A percentile compares a stretch with the other conserved stretches of the same genome.
Conservation (phyloP, 2,113 vertebrate genomes). For the Limanda limanda region DNA sequence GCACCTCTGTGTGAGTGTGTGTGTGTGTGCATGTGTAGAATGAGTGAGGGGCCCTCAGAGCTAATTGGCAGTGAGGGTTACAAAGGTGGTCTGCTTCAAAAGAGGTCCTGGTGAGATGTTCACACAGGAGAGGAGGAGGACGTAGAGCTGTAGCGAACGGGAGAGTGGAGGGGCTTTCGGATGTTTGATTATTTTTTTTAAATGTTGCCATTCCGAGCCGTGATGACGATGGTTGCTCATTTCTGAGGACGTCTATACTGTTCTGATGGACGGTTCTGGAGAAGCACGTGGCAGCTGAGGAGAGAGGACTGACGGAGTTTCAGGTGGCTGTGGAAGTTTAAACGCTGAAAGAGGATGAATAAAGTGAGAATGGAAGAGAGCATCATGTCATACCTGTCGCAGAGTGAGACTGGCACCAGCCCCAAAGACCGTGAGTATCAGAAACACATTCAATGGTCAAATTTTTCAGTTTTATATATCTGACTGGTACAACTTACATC, state of each 20-base stretch:
- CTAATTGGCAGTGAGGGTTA: constrained; percentile 87
- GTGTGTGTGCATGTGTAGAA: constrained; percentile 66
- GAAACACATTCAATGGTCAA: too few relatives aligned
- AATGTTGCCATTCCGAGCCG: constrained; percentile 20
- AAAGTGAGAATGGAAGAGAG: constrained; percentile 52
- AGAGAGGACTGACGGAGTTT: background rate
- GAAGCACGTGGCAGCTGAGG: background rate
- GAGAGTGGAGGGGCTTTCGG: background rate
- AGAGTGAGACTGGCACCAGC: constrained; percentile 78
- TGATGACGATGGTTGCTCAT: background rate
- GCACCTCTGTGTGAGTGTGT: constrained; percentile 69
- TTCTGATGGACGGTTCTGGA: constrained; percentile 28
- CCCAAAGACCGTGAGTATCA: constrained; percentile 86
- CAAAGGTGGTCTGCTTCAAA: constrained; percentile 87
- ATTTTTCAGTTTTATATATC: background rate
- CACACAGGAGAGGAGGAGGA: constrained; percentile 45
- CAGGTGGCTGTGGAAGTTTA: constrained; percentile 5
- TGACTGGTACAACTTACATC: background rate
- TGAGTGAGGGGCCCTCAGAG: constrained; percentile 79
- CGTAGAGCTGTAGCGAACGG: constrained; percentile 37
- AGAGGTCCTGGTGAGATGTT: constrained; percentile 79
- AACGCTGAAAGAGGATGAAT: constrained; percentile 59
- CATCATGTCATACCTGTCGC: constrained; percentile 74
- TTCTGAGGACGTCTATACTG: background rate
- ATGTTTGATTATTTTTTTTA: constrained; percentile 40